Conservation (phyloP, 2,113 vertebrate genomes). For the Nanger granti region DNA sequence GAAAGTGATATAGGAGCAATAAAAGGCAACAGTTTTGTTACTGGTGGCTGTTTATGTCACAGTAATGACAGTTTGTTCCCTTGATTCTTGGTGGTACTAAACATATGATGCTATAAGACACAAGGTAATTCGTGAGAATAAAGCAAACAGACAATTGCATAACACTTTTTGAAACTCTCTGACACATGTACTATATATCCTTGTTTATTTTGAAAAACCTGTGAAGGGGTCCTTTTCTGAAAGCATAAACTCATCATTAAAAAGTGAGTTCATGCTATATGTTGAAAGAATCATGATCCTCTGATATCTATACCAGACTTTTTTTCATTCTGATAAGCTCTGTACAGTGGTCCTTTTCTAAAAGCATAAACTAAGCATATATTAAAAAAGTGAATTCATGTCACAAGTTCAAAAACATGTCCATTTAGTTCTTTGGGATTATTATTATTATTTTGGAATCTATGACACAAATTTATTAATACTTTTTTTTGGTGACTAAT, state of each 20-base stretch:
- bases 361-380: neutral
- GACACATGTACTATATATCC: neutral
- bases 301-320: neutral
- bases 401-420: neutral
- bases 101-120: neutral
- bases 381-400: neutral
- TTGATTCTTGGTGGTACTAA: neutral
- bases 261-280: neutral
- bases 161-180: neutral
- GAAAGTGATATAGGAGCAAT: neutral
- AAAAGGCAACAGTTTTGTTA: neutral
- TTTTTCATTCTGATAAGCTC: neutral
- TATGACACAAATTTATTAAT: neutral
- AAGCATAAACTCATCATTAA: neutral
- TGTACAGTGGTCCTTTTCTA: neutral
- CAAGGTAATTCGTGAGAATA: neutral
- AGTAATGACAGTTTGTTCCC: neutral
- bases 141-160: neutral
- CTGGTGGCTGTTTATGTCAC: neutral
- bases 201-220: neutral
- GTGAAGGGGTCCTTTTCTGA: neutral
- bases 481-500: neutral
- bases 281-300: neutral
- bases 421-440: neutral
- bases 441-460: neutral